These are phyloP conservation scores for Illadopsis cleaveri DNA, from an alignment of 2,113 vertebrate species.

Conservation along the genomic window DNA sequence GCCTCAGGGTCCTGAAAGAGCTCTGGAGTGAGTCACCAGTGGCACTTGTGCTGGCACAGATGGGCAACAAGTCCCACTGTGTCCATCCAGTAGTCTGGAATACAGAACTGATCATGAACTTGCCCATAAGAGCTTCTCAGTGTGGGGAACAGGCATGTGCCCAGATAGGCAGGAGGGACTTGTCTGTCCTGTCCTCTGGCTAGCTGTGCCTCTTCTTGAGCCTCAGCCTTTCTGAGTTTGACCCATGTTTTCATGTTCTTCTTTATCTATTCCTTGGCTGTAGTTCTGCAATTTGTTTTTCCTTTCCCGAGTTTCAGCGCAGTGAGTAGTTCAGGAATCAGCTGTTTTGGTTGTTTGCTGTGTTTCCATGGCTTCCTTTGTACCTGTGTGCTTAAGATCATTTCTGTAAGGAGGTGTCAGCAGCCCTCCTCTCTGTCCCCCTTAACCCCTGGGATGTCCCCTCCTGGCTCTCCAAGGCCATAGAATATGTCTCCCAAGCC, in stretches of 20 bases:
- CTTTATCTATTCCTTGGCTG: not conserved
- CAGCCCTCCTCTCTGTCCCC: not conserved
- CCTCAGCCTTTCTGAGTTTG: not conserved
- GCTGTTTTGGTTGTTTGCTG: not conserved
- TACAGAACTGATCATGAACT: not conserved
- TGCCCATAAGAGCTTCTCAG: accelerated
- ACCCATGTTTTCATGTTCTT: not conserved
- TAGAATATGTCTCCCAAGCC: not conserved
- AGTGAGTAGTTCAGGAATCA: not conserved
- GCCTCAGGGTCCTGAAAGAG: not conserved
- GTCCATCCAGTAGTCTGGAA: not conserved
- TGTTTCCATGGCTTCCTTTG: not conserved
- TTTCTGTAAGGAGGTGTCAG: not conserved
- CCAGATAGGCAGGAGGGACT: not conserved
- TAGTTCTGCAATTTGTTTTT: not conserved
- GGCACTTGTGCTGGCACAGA: not conserved
- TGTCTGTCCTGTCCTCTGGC: not conserved
- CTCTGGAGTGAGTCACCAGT: not conserved
- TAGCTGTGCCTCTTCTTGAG: not conserved
- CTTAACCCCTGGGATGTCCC: not conserved
- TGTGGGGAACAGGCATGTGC: accelerated
- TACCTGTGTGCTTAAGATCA: not conserved
- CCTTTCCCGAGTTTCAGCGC: not conserved
- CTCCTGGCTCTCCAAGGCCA: not conserved
- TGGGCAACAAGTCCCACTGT: not conserved